These are phyloP conservation scores for Boloria selene DNA, from an alignment of 2,888 invertebrate species.

Conservation along the genomic window DNA sequence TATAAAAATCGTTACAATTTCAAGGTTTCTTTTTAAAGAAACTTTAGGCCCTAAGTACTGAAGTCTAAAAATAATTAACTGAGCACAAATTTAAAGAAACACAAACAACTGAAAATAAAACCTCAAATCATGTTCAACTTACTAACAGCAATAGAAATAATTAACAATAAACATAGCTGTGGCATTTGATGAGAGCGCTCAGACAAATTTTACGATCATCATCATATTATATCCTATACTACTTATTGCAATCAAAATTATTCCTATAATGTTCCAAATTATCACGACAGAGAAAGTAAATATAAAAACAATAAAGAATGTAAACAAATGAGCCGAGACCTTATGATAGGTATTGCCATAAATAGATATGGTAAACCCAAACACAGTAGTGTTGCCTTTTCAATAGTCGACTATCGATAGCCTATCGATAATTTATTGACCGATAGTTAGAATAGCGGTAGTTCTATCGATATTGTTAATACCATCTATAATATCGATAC, in stretches of 20 bases:
- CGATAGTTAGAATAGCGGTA: no score
- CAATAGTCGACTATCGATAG: no score
- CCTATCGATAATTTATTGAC: no score
- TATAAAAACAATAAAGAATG: slow-evolving; percentile 42
- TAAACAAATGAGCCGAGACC: slow-evolving; percentile 45
- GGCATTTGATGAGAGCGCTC: slow-evolving; percentile 46
- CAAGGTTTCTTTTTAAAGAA: slow-evolving; percentile 41
- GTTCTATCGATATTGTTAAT: no score
- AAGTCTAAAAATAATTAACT: slow-evolving; percentile 56
- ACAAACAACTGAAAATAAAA: slow-evolving; percentile 51
- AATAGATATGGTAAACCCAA: slow-evolving; percentile 20
- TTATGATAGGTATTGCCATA: slow-evolving; percentile 30
- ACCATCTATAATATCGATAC: no score
- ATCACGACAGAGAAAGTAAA: slow-evolving; percentile 54
- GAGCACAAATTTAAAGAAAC: slow-evolving; percentile 53
- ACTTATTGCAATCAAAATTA: slow-evolving; percentile 49
- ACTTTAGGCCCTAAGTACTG: slow-evolving; percentile 74
- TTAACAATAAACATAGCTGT: slow-evolving; percentile 55
- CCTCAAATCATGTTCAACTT: slow-evolving; percentile 49
- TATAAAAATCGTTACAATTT: slow-evolving; percentile 42
- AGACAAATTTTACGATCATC: slow-evolving; percentile 37
- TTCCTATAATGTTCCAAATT: slow-evolving; percentile 46
- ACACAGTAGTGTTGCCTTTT: no score
- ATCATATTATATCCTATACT: slow-evolving; percentile 36
- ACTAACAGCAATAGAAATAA: slow-evolving; percentile 46